A percentile compares a stretch with the other conserved stretches of the same genome.
Evolutionary conservation across 1,140 invertebrate species (phyloP).

Genomic region (Eubasilissa regina): DNA sequence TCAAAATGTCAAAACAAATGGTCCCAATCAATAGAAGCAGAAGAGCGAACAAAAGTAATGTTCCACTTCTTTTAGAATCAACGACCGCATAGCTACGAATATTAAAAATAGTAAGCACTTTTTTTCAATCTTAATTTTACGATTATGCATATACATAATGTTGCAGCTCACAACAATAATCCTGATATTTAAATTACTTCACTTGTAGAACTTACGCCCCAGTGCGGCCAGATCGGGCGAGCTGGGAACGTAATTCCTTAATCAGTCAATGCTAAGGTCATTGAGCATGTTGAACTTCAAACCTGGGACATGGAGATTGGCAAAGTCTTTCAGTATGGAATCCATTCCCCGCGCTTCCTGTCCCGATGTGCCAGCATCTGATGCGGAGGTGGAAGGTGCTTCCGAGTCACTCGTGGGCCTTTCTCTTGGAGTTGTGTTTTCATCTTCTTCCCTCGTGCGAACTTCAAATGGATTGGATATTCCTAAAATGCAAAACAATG

Average conservation of each 20-base stretch:
- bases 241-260: constrained; percentile 69
- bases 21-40: too few species aligned
- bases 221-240: constrained; percentile 62
- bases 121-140: too few species aligned
- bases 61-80: too few species aligned
- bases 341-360: constrained; percentile 66
- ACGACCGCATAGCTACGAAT: too few species aligned
- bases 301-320: constrained; percentile 65
- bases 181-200: neutral
- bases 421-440: constrained; percentile 62
- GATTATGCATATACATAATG: too few species aligned
- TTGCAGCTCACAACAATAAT: neutral
- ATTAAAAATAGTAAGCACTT: too few species aligned
- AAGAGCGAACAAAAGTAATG: too few species aligned
- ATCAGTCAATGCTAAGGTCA: constrained; percentile 71
- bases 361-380: constrained; percentile 61
- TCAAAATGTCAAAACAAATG: too few species aligned
- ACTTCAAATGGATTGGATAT: constrained; percentile 71
- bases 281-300: constrained; percentile 65
- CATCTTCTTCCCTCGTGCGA: constrained; percentile 66
- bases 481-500: constrained; percentile 61
- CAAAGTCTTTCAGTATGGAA: constrained; percentile 67
- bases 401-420: constrained; percentile 26
- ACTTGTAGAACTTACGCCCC: constrained; percentile 56
- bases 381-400: constrained; percentile 61